Evolutionary conservation across 2,888 invertebrate genomes (phyloP).

Genomic region (Zelleria hepariella): DNA sequence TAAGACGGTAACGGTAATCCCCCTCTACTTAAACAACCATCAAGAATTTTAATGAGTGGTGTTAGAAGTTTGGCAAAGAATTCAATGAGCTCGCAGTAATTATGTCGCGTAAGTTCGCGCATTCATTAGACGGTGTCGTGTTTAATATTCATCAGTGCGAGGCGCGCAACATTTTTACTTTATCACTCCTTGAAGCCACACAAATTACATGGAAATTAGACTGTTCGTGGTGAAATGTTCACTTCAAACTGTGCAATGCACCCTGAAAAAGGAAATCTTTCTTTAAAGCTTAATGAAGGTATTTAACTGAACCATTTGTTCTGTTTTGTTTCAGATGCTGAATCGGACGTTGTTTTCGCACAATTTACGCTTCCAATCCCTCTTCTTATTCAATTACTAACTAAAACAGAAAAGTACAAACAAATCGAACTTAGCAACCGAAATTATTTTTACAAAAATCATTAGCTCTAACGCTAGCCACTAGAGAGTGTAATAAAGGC

Average conservation of each 20-base stretch:
- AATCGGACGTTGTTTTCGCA: conserved; percentile 56
- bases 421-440: conserved; percentile 47
- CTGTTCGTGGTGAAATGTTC: not conserved
- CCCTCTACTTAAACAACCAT: conserved; percentile 20
- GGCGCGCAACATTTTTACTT: conserved; percentile 39
- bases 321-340: conserved; percentile 60
- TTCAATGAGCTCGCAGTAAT: conserved; percentile 56
- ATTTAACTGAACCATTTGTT: not conserved
- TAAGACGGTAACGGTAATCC: conserved; percentile 5
- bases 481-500: conserved; percentile 14
- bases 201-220: conserved; percentile 56
- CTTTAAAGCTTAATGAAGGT: not conserved
- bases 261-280: not conserved
- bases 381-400: not conserved
- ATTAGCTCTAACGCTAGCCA: not conserved
- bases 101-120: conserved; percentile 51
- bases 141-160: conserved; percentile 52
- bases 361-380: conserved; percentile 27
- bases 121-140: conserved; percentile 48
- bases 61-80: conserved; percentile 38
- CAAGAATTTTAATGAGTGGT: conserved; percentile 46
- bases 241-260: not conserved
- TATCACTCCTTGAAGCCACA: conserved; percentile 32
- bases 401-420: conserved; percentile 47
- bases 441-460: conserved; percentile 5